Conservation (phyloP, 2,888 invertebrate species). For the Tenthredo distinguenda region DNA sequence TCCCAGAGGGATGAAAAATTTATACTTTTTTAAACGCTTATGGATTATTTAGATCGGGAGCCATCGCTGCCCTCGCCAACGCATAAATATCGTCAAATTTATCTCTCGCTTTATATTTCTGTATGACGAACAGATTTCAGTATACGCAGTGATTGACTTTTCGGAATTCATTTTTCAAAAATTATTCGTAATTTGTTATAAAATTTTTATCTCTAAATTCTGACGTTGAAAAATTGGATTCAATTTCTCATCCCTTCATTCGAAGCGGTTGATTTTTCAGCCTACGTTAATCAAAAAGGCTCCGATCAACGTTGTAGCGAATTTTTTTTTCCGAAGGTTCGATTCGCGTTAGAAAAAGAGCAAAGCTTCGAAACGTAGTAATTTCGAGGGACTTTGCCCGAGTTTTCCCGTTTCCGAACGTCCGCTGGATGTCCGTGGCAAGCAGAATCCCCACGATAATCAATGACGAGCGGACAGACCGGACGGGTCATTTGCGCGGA, state of each 20-base stretch:
- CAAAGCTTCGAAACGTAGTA: background rate
- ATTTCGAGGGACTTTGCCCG: background rate
- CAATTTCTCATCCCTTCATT: background rate
- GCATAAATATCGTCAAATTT: background rate
- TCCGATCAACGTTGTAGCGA: background rate
- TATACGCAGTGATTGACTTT: background rate
- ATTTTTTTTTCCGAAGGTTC: background rate
- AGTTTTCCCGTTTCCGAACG: slow-evolving; percentile 2
- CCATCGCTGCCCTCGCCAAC: background rate
- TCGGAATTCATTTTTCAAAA: background rate
- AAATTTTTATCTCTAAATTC: background rate
- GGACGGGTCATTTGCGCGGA: slow-evolving; percentile 7
- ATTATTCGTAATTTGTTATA: background rate
- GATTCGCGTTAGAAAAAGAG: background rate
- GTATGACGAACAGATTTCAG: background rate
- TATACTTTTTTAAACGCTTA: background rate
- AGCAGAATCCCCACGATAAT: slow-evolving; percentile 3
- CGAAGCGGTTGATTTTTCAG: background rate
- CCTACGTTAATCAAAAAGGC: background rate
- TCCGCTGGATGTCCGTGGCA: background rate
- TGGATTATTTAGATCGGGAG: background rate
- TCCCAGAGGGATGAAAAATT: background rate
- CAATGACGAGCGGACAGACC: background rate
- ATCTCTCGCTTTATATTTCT: background rate
- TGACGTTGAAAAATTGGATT: background rate